Conservation (phyloP, 2,113 vertebrate genomes). For the Alouatta palliata region DNA sequence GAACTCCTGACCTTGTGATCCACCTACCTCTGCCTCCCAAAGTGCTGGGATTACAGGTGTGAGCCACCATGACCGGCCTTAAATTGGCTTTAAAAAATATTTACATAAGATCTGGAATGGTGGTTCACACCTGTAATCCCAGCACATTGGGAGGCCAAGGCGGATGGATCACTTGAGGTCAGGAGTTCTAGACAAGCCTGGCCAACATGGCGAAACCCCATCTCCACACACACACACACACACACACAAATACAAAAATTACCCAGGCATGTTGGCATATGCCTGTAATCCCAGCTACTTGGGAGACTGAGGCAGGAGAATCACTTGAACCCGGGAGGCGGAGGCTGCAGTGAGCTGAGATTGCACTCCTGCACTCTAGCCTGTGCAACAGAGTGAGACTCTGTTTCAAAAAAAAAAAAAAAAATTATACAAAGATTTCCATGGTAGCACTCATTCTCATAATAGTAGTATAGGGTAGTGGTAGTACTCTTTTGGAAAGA, state of each 20-base stretch:
- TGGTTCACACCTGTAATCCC: not conserved
- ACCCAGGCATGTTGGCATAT: not conserved
- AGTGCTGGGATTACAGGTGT: too few species aligned
- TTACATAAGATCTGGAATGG: too few species aligned
- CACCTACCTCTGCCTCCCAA: too few species aligned
- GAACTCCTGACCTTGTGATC: too few species aligned
- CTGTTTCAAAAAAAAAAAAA: not conserved
- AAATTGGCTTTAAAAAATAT: not conserved
- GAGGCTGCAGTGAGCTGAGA: not conserved
- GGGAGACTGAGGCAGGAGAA: not conserved
- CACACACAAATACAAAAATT: not conserved
- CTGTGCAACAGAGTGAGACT: not conserved
- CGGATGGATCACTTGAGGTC: not conserved
- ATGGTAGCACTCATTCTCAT: not conserved
- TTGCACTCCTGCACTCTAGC: not conserved
- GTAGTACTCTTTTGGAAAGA: not conserved
- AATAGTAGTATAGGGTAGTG: not conserved
- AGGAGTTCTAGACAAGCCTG: not conserved
- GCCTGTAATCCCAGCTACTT: not conserved
- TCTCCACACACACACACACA: not conserved
- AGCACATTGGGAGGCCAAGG: not conserved
- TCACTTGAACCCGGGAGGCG: not conserved
- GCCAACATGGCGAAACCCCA: not conserved
- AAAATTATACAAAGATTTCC: not conserved
- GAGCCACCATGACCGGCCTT: not conserved